These are phyloP conservation scores for Chaetoderma sp. DNA, from an alignment of 2,888 invertebrate genomes.

Conservation along the genomic window DNA sequence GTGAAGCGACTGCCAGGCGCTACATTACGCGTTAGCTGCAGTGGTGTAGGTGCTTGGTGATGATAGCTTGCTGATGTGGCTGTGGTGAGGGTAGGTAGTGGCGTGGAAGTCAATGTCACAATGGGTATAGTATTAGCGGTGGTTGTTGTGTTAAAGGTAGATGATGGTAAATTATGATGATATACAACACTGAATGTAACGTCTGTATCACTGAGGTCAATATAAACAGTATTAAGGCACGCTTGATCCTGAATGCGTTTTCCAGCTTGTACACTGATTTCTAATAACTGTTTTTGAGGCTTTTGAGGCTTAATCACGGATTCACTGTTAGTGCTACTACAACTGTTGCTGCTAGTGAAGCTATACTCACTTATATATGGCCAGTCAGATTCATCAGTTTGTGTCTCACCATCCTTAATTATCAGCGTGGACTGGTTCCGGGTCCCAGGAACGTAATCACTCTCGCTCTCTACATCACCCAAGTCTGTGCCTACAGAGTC, in stretches of 20 bases:
- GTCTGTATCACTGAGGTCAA: slow-evolving; percentile 63
- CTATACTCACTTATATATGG: too few relatives aligned
- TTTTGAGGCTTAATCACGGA: neutral
- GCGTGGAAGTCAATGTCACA: slow-evolving; percentile 24
- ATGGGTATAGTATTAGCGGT: slow-evolving; percentile 15
- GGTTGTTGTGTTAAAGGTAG: slow-evolving; percentile 23
- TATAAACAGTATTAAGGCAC: slow-evolving; percentile 51
- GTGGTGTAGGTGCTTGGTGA: slow-evolving; percentile 33
- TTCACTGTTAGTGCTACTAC: neutral
- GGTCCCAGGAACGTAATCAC: too few relatives aligned
- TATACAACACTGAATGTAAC: slow-evolving; percentile 60
- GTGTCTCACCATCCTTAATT: too few relatives aligned
- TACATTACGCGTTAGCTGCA: slow-evolving; percentile 47
- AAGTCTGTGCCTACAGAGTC: too few relatives aligned
- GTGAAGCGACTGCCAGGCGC: slow-evolving; percentile 15
- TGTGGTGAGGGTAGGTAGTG: slow-evolving; percentile 1
- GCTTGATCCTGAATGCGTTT: slow-evolving; percentile 32
- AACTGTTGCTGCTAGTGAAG: neutral
- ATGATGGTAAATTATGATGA: slow-evolving; percentile 50
- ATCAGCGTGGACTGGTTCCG: too few relatives aligned
- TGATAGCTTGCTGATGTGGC: neutral
- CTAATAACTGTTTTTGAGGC: slow-evolving; percentile 43
- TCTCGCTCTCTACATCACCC: too few relatives aligned
- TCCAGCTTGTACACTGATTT: slow-evolving; percentile 48
- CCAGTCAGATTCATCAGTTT: too few relatives aligned